Evolutionary conservation across 2,797 vertebrate species (phyloP).

Genomic region (Tachyglossus aculeatus): DNA sequence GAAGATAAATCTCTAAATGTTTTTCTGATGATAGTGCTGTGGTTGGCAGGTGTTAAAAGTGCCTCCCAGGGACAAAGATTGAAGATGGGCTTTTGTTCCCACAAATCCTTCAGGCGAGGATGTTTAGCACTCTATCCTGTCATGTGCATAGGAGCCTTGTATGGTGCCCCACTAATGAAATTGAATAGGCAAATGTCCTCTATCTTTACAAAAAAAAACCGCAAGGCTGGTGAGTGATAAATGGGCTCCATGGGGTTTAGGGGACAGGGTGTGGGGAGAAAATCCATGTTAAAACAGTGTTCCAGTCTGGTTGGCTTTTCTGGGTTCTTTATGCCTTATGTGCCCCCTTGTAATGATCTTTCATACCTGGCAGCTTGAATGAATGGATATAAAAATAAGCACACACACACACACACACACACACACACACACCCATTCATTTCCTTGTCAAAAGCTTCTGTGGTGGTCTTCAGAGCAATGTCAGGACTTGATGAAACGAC

Average conservation of each 20-base stretch:
- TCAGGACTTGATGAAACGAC: neutral
- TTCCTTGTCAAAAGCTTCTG: too few relatives aligned
- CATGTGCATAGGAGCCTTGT: slow-evolving; percentile 81
- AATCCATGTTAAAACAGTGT: slow-evolving; percentile 73
- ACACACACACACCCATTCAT: too few relatives aligned
- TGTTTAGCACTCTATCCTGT: slow-evolving; percentile 80
- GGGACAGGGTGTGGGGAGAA: slow-evolving; percentile 71
- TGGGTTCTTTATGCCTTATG: slow-evolving; percentile 50
- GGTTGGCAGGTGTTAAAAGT: slow-evolving; percentile 98
- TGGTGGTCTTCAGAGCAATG: too few relatives aligned
- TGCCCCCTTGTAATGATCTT: slow-evolving; percentile 38
- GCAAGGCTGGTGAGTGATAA: slow-evolving; percentile 77
- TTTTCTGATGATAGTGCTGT: slow-evolving; percentile 98
- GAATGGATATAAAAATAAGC: slow-evolving; percentile 51
- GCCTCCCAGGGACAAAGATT: slow-evolving; percentile 99
- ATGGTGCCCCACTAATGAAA: slow-evolving; percentile 85
- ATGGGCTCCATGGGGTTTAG: slow-evolving; percentile 74
- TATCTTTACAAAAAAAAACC: slow-evolving; percentile 84
- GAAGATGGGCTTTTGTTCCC: slow-evolving; percentile 87
- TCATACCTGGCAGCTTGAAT: slow-evolving; percentile 38
- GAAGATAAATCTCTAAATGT: slow-evolving; percentile 98
- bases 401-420: slow-evolving; percentile 12
- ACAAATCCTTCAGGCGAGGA: slow-evolving; percentile 84
- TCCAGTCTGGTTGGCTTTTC: slow-evolving; percentile 54
- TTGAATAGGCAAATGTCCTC: slow-evolving; percentile 85